Base-by-base conservation (phyloP, 2,888 invertebrate species). In the Meiosimyza decipiens region DNA sequence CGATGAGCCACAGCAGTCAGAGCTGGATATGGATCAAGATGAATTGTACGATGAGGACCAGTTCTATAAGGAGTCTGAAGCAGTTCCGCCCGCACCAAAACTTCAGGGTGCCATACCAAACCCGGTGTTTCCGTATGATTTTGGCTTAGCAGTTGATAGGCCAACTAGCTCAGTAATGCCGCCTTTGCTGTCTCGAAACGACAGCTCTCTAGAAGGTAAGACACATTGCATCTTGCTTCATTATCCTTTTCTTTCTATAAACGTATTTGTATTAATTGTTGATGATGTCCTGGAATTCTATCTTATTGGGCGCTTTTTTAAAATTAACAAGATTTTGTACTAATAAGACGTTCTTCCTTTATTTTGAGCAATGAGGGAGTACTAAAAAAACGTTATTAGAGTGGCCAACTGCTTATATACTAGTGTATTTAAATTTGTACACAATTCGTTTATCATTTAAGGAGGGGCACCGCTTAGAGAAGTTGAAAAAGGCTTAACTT, bases 1-100 rank as follows among this genome's bases (percentile, higher is more conserved):
- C 76, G 95, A 95, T 85, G 95, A 95, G 85, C 90, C 91, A 76
- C 89, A 90, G 78, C 90, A 88, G 78, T 85, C 86, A 49, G 88
- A 88, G 74, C 81, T 86, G 33, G 89, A 89, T 74, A 86, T 89
- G 75, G 88, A 89, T 69, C 88, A 88, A 73, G 89, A 89, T 76
- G 89, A 89, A 73, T 88, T 89, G 28, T 88, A 88, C 67, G 89
- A 89, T 75, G 89, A 89, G 80, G 89, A 89, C 80, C 87, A 88
- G 74, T 89, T 88, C 80, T 89, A 90, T 76, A 86, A 89, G 74
- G 90, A 90, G 81, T 89, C 89, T 0, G 89, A 89, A 60, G 89
- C 89, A 4, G 88, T 90, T 74, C 90, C 90, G 2, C 90, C 90
- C 76, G 89, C 87, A 66, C 89, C 86, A 74, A 89, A 88, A 80